Conservation (phyloP, 2,888 invertebrate species). For the Dermolepida albohirtum region DNA sequence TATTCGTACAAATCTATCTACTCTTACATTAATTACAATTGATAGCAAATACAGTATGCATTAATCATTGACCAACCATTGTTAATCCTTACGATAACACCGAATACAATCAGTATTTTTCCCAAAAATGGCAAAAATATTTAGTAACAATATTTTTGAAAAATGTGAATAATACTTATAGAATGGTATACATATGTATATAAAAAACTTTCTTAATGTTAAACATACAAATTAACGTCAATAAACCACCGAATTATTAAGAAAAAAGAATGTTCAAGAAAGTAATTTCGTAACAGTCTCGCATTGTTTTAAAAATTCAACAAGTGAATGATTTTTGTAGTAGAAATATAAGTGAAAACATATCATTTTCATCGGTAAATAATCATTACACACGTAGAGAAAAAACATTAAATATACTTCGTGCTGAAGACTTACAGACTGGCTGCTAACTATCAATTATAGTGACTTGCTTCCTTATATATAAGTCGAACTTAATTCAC, state of each 20-base stretch:
- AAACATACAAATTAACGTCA: slow-evolving; percentile 9
- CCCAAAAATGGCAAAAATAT: too few species aligned
- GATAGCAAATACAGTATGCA: too few species aligned
- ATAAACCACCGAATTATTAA: slow-evolving; percentile 18
- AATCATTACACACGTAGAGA: slow-evolving; percentile 1
- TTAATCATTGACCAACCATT: too few species aligned
- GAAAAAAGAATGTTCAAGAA: background rate
- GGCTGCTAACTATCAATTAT: slow-evolving; percentile 21
- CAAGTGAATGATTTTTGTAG: slow-evolving; percentile 24
- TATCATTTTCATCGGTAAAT: slow-evolving; percentile 33
- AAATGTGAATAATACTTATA: too few species aligned
- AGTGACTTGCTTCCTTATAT: slow-evolving; percentile 27
- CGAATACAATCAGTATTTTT: too few species aligned
- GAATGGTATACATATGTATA: too few species aligned
- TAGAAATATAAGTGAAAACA: slow-evolving; percentile 29
- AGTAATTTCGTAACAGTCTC: slow-evolving; percentile 12
- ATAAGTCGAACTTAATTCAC: slow-evolving; percentile 2
- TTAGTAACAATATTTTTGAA: too few species aligned
- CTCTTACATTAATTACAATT: too few species aligned
- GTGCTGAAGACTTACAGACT: background rate
- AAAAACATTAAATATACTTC: slow-evolving; percentile 17
- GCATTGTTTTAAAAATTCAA: slow-evolving; percentile 2
- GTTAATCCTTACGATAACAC: too few species aligned
- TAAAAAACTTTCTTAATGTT: background rate
- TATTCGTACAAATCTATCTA: too few species aligned